Evolutionary conservation across 2,888 invertebrate genomes (phyloP).

Genomic region (Acronicta leporina): DNA sequence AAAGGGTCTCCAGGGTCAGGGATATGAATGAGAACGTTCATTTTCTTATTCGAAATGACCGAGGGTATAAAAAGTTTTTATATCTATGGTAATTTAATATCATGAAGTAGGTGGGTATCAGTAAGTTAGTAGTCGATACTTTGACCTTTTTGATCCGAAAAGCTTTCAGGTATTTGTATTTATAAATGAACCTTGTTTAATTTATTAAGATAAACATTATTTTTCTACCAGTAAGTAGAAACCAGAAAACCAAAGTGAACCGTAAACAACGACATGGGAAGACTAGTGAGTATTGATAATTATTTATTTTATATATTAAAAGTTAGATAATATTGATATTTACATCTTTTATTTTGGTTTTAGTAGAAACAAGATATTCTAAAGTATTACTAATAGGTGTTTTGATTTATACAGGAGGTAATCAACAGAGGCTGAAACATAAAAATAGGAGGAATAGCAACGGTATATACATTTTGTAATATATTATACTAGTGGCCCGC

Average conservation of each 20-base stretch:
- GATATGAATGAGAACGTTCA: no score
- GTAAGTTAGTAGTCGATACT: no score
- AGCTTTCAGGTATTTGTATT: no score
- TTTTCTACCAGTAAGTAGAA: slow-evolving; percentile 11
- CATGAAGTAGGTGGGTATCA: no score
- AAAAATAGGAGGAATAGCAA: neutral
- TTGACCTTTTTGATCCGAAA: no score
- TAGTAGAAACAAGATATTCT: no score
- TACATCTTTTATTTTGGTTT: neutral
- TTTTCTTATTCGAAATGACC: no score
- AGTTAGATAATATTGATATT: neutral
- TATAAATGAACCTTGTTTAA: neutral
- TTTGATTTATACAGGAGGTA: neutral
- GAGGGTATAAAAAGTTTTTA: no score
- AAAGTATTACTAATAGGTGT: no score
- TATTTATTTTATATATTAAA: neutral
- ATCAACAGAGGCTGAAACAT: neutral
- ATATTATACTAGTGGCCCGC: no score
- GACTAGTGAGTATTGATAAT: slow-evolving; percentile 15
- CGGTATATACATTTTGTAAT: neutral
- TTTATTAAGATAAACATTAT: neutral
- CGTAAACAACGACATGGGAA: slow-evolving; percentile 1
- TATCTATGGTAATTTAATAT: no score
- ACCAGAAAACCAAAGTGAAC: slow-evolving; percentile 3
- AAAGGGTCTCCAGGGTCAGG: no score